These are phyloP conservation scores for Irena cyanogastra DNA, from an alignment of 2,113 vertebrate genomes.

Conservation along the genomic window DNA sequence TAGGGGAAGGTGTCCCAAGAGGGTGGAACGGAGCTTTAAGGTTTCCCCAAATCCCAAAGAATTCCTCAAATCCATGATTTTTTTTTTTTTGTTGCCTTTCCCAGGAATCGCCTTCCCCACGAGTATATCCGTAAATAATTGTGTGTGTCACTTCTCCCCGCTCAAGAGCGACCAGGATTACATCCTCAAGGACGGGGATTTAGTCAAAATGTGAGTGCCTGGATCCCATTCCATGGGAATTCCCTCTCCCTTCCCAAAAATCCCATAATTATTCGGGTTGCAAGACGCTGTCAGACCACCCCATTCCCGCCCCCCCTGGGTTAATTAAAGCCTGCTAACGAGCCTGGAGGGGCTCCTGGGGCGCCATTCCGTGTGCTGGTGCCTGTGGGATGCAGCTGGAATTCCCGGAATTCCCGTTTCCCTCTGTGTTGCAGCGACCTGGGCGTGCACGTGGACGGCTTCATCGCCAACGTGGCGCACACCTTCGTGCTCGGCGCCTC, in stretches of 20 bases:
- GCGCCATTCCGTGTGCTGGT: fast-evolving
- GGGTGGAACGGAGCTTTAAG: fast-evolving
- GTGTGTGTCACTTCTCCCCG: constrained; percentile 97
- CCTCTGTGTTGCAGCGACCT: neutral
- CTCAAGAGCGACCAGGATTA: constrained; percentile 95
- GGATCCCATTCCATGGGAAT: fast-evolving
- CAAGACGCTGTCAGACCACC: fast-evolving
- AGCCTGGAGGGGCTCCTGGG: neutral
- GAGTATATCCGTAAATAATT: constrained; percentile 96
- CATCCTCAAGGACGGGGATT: constrained; percentile 88
- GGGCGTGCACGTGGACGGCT: neutral
- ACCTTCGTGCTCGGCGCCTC: neutral
- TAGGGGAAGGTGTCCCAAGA: fast-evolving
- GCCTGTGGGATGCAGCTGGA: neutral
- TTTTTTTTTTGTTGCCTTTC: neutral
- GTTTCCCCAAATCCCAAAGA: fast-evolving
- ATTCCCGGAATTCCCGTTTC: neutral
- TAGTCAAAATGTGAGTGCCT: constrained; percentile 90
- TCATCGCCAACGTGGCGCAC: neutral
- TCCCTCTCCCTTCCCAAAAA: neutral
- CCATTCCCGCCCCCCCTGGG: too few relatives aligned
- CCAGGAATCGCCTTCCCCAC: constrained; percentile 96
- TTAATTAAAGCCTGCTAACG: fast-evolving
- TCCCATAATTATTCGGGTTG: fast-evolving
- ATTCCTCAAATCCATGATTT: fast-evolving